Percentiles rank a stretch among this genome's conserved stretches.
Evolutionary conservation across 1,140 invertebrate species (phyloP).

Genomic region (Tenebrio molitor): DNA sequence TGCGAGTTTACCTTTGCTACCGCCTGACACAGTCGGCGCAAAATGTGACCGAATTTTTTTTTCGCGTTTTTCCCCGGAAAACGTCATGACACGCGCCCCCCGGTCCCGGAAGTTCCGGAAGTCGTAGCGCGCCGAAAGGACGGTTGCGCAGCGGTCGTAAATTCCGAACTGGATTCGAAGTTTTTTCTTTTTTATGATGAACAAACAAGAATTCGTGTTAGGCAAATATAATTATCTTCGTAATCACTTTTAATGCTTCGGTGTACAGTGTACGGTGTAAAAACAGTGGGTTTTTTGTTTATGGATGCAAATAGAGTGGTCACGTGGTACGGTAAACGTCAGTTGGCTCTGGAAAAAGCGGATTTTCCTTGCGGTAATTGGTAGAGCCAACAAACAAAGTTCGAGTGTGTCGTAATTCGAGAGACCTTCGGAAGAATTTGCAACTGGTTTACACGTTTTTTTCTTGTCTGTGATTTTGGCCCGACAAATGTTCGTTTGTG

Average conservation of each 20-base stretch:
- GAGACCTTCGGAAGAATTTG: background rate
- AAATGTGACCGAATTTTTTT: background rate
- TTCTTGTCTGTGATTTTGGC: background rate
- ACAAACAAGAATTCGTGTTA: slow-evolving; percentile 41
- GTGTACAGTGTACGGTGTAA: slow-evolving; percentile 5
- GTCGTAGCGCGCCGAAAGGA: no score
- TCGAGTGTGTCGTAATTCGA: background rate
- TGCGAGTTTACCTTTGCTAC: slow-evolving; percentile 39
- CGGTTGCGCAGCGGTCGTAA: no score
- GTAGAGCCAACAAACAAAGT: background rate
- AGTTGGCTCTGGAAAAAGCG: slow-evolving; percentile 10
- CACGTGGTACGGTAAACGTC: slow-evolving; percentile 5
- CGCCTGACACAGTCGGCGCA: slow-evolving; percentile 2
- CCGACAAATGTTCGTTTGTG: slow-evolving; percentile 42
- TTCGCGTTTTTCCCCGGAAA: slow-evolving; percentile 13
- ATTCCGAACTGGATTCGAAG: background rate
- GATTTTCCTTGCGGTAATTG: slow-evolving; percentile 1
- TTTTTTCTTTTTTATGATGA: slow-evolving; percentile 43
- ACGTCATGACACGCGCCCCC: slow-evolving; percentile 13
- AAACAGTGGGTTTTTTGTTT: slow-evolving; percentile 15
- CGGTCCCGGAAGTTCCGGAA: no score
- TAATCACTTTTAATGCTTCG: slow-evolving; percentile 35
- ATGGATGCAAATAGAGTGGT: slow-evolving; percentile 19
- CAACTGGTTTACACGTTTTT: background rate
- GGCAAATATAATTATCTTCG: slow-evolving; percentile 37